Evolutionary conservation across 2,113 vertebrate genomes (phyloP).

Genomic region (Rhabdornis inornatus): DNA sequence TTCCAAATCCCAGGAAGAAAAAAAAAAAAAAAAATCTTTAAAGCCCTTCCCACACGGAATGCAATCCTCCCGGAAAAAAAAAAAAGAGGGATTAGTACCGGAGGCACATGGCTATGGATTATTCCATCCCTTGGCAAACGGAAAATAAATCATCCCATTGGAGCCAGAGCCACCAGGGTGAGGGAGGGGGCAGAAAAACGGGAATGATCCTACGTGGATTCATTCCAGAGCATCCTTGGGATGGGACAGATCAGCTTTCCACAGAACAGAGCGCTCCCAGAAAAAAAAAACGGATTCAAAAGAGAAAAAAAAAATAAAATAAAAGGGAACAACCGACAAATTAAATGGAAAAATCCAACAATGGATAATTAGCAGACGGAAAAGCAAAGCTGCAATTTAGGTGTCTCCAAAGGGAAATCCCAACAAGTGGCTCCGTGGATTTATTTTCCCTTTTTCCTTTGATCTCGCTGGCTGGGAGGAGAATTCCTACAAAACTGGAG

Average conservation of each 20-base stretch:
- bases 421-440: conserved; percentile 19
- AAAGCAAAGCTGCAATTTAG: conserved; percentile 30
- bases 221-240: not conserved
- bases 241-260: not conserved
- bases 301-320: fast-evolving
- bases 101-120: not conserved
- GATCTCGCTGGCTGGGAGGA: not conserved
- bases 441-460: conserved; percentile 11
- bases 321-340: not conserved
- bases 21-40: not conserved
- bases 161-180: not conserved
- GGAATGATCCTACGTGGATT: fast-evolving
- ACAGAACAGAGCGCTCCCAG: fast-evolving
- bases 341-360: conserved; percentile 10
- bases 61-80: not conserved
- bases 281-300: not conserved
- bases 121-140: not conserved
- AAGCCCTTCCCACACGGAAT: not conserved
- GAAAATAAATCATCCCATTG: not conserved
- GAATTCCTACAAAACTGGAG: not conserved
- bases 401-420: not conserved
- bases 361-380: conserved; percentile 30
- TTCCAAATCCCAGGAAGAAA: not conserved
- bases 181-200: not conserved
- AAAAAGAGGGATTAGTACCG: not conserved